Base-by-base conservation (phyloP, 2,888 invertebrate species). In the Ferdinandea cuprea region DNA sequence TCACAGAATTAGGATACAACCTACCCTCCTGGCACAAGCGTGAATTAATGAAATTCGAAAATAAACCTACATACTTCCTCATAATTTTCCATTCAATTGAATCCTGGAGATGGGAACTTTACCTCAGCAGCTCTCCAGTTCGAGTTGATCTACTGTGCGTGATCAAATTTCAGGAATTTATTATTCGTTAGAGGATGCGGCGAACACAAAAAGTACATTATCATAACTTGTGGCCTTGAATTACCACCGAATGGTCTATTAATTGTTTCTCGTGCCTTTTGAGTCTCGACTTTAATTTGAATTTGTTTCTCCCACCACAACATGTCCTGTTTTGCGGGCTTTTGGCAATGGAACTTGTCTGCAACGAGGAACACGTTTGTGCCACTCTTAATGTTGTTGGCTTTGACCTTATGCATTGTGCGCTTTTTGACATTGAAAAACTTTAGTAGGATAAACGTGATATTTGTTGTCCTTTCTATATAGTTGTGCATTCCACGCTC, bases 51-150 rank as follows among this genome's bases (percentile, higher is more conserved):
- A 15, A 32, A 42, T 40, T 40, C 15, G 11, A 40, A 58, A 9
- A 4, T 3, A 25, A 25, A 15, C 52, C n/a, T n/a, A n/a, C 13
- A 4, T 28, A 59, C 19, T 37, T 30, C 28, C 40, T 40, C 13
- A 15, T 50, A 30, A 58, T 50, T 59, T 71, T 59, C 46, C 50
- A 19, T 50, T 59, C 59, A 59, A 59, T 59, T 59, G 50, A 42
- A 50, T 37, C n/a, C 40, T n/a, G 59, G 37, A 28, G 19, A 17
- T 11, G 48, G 30, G 40, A n/a, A 50, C 42, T 28, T 15, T 11
- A 28, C 28, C 19, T n/a, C 35, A 6, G 2, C 28, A 21, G 1
- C 32, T 40, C 40, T 5, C 15, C 0, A 15, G 35, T 58, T 5
- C 15, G 0, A 15, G 35, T 58, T 58, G 69, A 69, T 69, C 58